A percentile compares a stretch with the other conserved stretches of the same genome.
phyloP scores from a whole-genome alignment of 1,140 invertebrate species.

The Mercenaria mercenaria region DNA sequence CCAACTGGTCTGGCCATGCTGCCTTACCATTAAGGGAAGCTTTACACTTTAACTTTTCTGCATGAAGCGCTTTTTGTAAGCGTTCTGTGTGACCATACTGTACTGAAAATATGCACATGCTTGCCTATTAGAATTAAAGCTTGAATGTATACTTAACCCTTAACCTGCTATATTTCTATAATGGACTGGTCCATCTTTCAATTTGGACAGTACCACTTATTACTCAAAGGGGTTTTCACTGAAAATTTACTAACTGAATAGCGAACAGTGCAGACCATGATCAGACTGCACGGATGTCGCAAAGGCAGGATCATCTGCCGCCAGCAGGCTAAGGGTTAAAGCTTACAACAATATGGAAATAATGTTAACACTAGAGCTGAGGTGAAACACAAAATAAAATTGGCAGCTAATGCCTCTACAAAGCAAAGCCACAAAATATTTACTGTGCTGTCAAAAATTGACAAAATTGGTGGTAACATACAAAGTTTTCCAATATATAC shows the following conservation, averaged over 20 bases:
- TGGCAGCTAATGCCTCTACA: not conserved
- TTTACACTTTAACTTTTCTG: conserved; percentile 52
- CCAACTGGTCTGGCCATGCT: not conserved
- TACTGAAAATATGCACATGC: conserved; percentile 58
- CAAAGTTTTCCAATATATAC: too few species aligned
- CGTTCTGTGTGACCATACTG: conserved; percentile 43
- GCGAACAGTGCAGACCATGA: too few species aligned
- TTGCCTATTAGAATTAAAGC: not conserved
- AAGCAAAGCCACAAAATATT: not conserved
- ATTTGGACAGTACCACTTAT: too few species aligned
- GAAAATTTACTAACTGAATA: too few species aligned
- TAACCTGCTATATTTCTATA: too few species aligned
- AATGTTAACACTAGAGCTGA: not conserved
- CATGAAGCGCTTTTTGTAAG: conserved; percentile 51
- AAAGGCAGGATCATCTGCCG: too few species aligned
- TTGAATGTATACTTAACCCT: not conserved
- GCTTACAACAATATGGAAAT: not conserved
- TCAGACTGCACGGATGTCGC: too few species aligned
- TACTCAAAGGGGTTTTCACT: too few species aligned
- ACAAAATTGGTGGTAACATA: too few species aligned
- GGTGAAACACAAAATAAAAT: not conserved
- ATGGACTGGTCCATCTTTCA: too few species aligned
- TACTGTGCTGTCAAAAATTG: too few species aligned
- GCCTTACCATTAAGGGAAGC: conserved; percentile 55
- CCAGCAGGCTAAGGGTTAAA: too few species aligned